phyloP scores from a whole-genome alignment of 2,797 vertebrate species.

The Apodemus agrarius region DNA sequence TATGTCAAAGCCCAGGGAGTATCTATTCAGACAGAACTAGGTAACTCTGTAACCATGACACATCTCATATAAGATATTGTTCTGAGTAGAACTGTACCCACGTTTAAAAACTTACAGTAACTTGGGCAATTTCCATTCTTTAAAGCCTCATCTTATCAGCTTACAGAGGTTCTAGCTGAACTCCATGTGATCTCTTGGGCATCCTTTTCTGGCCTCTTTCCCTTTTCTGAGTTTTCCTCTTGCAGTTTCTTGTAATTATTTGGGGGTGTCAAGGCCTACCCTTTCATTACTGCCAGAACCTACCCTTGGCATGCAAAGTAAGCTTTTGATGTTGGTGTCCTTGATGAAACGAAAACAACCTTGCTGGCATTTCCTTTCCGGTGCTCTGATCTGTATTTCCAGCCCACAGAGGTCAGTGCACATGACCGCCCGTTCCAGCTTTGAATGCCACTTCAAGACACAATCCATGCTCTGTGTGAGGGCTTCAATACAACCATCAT shows the following conservation, averaged over 20 bases:
- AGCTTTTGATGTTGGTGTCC: background rate
- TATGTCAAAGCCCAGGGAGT: background rate
- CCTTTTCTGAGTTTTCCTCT: background rate
- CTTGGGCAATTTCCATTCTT: background rate
- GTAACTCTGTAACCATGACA: background rate
- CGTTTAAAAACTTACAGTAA: conserved; percentile 13
- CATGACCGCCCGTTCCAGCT: background rate
- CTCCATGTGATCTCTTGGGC: background rate
- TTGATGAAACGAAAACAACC: conserved; percentile 24
- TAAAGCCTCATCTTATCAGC: conserved; percentile 1
- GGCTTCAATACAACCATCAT: background rate
- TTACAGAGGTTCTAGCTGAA: background rate
- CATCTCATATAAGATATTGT: background rate
- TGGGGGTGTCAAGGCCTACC: background rate
- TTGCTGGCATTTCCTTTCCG: conserved; percentile 36
- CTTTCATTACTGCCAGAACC: background rate
- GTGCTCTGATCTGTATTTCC: background rate
- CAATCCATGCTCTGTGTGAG: background rate
- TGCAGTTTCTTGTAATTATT: conserved; percentile 15
- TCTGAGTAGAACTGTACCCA: conserved; percentile 38
- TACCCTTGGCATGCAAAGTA: conserved; percentile 54
- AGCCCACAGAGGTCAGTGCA: background rate
- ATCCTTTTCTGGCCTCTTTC: conserved; percentile 36
- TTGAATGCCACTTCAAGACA: background rate
- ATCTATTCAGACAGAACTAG: conserved; percentile 1